These are phyloP conservation scores for Formicarius rufipectus DNA, from an alignment of 2,113 vertebrate genomes.

Conservation along the genomic window DNA sequence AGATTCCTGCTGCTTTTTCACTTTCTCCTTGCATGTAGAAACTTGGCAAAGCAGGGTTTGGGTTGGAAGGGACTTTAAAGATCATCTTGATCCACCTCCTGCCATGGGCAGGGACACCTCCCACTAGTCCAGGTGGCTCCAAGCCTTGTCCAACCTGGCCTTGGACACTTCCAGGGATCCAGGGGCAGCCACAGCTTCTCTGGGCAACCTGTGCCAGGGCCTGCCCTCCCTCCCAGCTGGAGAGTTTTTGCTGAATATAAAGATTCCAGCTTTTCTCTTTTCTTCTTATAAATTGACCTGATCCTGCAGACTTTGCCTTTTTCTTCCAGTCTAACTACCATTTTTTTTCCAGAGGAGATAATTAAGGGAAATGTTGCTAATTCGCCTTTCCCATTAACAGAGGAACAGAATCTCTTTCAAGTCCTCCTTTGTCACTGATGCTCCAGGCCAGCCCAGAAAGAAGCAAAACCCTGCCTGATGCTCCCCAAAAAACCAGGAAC, in stretches of 20 bases:
- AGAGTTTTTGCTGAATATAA: background rate
- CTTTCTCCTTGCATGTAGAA: background rate
- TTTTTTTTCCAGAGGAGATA: background rate
- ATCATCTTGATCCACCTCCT: accelerated
- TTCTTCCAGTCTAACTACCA: background rate
- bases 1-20: background rate
- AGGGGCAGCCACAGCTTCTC: background rate
- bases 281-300: background rate
- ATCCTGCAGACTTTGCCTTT: background rate
- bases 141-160: background rate
- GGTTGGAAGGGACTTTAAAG: background rate
- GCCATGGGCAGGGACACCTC: background rate
- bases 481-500: background rate
- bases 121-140: background rate
- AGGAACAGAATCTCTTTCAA: background rate
- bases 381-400: background rate
- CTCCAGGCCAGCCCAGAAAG: background rate
- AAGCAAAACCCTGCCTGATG: background rate
- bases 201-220: background rate
- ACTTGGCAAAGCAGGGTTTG: background rate
- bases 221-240: background rate
- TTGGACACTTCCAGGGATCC: background rate
- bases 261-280: background rate
- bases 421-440: background rate
- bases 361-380: background rate